Conservation (phyloP, 2,113 vertebrate genomes). For the Xenopus laevis region DNA sequence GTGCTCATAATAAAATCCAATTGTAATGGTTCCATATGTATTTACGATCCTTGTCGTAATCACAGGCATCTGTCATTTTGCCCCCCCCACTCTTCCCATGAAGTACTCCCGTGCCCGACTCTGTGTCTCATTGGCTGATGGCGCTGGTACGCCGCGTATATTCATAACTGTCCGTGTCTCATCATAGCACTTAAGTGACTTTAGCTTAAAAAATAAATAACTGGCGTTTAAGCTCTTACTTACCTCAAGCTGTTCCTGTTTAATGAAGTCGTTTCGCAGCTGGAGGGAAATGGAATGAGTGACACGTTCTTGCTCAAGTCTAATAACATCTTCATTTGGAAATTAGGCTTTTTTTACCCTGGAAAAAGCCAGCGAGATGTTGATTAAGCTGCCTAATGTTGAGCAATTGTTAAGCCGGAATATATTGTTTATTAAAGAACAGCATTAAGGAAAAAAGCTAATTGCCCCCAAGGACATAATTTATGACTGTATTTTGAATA, state of each 20-base stretch:
- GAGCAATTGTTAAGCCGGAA: conserved; percentile 35
- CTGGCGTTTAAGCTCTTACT: conserved; percentile 48
- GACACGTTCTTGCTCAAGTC: conserved; percentile 47
- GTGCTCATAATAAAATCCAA: conserved; percentile 39
- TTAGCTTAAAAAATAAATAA: conserved; percentile 2
- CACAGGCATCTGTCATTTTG: conserved; percentile 35
- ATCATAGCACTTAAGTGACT: conserved; percentile 28
- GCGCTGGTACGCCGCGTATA: neutral
- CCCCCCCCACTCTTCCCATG: neutral
- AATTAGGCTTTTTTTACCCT: conserved; percentile 35
- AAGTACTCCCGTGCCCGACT: neutral
- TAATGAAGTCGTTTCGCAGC: conserved; percentile 54
- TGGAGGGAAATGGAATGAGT: conserved; percentile 49
- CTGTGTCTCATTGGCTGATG: neutral
- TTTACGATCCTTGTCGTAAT: conserved; percentile 26
- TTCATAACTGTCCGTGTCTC: neutral
- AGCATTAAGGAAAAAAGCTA: neutral
- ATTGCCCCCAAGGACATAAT: conserved; percentile 29
- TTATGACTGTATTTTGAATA: conserved; percentile 14
- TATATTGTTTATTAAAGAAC: conserved; percentile 27
- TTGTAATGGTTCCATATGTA: conserved; percentile 37
- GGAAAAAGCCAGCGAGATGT: conserved; percentile 23
- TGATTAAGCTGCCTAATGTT: conserved; percentile 40
- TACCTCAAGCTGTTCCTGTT: conserved; percentile 53
- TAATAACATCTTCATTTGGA: conserved; percentile 52